Evolutionary conservation across 2,113 vertebrate genomes (phyloP).

Genomic region (Cyanoliseus patagonus): DNA sequence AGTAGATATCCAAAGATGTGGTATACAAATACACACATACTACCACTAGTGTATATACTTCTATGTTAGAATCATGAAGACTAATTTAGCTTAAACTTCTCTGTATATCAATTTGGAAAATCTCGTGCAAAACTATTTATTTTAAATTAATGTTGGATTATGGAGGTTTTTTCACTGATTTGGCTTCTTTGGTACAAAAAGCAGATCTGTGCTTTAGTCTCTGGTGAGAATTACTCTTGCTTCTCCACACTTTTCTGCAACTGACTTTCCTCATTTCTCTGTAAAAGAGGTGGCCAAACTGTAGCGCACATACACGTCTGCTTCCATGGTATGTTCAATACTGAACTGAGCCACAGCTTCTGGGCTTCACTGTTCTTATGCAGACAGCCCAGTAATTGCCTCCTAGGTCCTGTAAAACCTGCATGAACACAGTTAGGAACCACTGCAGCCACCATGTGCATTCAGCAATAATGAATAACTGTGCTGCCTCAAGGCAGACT

Average conservation of each 20-base stretch:
- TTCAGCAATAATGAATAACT: not conserved
- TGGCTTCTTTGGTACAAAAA: not conserved
- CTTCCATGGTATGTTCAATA: not conserved
- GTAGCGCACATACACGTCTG: rapidly evolving
- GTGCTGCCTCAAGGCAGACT: not conserved
- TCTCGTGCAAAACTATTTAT: not conserved
- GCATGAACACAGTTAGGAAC: not conserved
- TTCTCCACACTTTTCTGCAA: not conserved
- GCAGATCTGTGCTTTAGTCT: not conserved
- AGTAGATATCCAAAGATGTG: not conserved
- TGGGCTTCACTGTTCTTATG: not conserved
- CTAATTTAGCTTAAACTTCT: not conserved
- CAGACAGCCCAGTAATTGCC: not conserved
- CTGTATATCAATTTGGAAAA: not conserved
- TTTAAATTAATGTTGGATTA: not conserved
- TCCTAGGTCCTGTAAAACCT: not conserved
- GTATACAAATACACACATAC: not conserved
- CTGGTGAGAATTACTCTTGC: not conserved
- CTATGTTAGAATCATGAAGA: not conserved
- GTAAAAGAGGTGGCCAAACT: not conserved
- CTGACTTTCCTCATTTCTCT: not conserved
- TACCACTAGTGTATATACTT: not conserved
- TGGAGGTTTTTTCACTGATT: not conserved
- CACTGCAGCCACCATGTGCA: not conserved
- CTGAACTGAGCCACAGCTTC: not conserved